Evolutionary conservation across 2,888 invertebrate genomes (phyloP).

Genomic region (Criorhina ranunculi): DNA sequence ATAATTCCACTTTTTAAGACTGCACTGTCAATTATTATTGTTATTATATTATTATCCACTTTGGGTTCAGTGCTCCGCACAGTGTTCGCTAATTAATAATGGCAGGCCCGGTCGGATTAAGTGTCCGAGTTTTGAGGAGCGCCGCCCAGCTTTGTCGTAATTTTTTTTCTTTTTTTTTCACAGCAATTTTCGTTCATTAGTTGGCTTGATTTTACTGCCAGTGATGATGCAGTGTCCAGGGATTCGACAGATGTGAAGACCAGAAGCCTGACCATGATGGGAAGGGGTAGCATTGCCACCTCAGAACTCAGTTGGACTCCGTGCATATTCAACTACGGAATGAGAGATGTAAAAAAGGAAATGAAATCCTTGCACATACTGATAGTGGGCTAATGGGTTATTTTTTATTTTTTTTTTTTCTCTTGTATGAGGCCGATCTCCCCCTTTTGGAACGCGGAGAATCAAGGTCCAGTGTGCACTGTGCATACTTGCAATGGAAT

Average conservation of each 20-base stretch:
- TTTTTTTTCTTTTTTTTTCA: slow-evolving; percentile 27
- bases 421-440: slow-evolving; percentile 1
- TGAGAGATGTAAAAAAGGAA: slow-evolving; percentile 17
- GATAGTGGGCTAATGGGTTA: slow-evolving; percentile 57
- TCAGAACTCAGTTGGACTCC: slow-evolving; percentile 3
- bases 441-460: background rate
- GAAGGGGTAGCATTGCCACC: slow-evolving; percentile 20
- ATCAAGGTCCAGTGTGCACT: slow-evolving; percentile 40
- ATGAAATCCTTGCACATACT: slow-evolving; percentile 46
- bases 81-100: slow-evolving; percentile 72
- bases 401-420: too few relatives aligned
- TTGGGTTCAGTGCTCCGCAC: slow-evolving; percentile 63
- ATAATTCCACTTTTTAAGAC: slow-evolving; percentile 73
- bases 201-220: slow-evolving; percentile 46
- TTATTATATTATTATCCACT: slow-evolving; percentile 75
- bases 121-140: slow-evolving; percentile 63
- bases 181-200: slow-evolving; percentile 72
- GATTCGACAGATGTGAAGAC: slow-evolving; percentile 32
- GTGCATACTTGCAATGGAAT: slow-evolving; percentile 32
- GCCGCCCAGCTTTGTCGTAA: slow-evolving; percentile 14
- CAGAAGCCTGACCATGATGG: slow-evolving; percentile 43
- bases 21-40: slow-evolving; percentile 73
- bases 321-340: slow-evolving; percentile 11
- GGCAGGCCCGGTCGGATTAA: slow-evolving; percentile 60
- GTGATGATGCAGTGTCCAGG: slow-evolving; percentile 4